Base-by-base conservation (phyloP, 2,113 vertebrate genomes). In the Haliaeetus leucogaster region DNA sequence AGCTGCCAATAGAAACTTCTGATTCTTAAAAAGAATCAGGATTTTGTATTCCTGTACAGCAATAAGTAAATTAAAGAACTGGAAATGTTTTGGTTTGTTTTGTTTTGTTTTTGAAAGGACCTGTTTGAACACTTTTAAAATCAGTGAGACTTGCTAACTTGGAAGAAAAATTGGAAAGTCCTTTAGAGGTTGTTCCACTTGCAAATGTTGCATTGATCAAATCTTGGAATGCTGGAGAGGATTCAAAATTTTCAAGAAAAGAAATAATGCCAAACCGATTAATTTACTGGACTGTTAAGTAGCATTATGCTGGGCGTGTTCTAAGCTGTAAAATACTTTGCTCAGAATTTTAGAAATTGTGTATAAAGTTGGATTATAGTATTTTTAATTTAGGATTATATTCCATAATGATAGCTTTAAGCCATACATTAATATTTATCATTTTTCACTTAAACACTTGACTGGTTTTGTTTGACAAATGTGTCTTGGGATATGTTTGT, bases 231-330 rank as follows among this genome's bases (percentile, higher is more conserved):
- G 13, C 29, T 63, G 26, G 45, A 66, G 34, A 47, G 26, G n/a
- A 26, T 22, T 74, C 2, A 2, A 27, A 27, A 32, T 53, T 48
- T 52, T 73, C 8, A 48, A 16, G 12, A 23, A 47, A 61, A 79
- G 10, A 47, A 71, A 5, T 32, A 0, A 18, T 61, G 10, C 16
- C 12, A 25, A 59, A 80, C 7, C 2, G 8, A n/a, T 38, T 16
- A n/a, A n/a, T 55, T 66, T 62, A 58, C 47, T 73, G 55, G 20
- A 8, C 53, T 89, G 3, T 63, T 73, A 62, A 59, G n/a, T 40
- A 76, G 21, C 10, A 3, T 58, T 74, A 70, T 34, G 9, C 29
- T 36, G 50, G 67, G 27, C 58, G 45, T 85, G 5, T 73, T 91
- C 12, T 76, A 16, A 71, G 4, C 14, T 74, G 11, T 79, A 74